phyloP scores from a whole-genome alignment of 2,888 invertebrate species.

The Sesia apiformis region DNA sequence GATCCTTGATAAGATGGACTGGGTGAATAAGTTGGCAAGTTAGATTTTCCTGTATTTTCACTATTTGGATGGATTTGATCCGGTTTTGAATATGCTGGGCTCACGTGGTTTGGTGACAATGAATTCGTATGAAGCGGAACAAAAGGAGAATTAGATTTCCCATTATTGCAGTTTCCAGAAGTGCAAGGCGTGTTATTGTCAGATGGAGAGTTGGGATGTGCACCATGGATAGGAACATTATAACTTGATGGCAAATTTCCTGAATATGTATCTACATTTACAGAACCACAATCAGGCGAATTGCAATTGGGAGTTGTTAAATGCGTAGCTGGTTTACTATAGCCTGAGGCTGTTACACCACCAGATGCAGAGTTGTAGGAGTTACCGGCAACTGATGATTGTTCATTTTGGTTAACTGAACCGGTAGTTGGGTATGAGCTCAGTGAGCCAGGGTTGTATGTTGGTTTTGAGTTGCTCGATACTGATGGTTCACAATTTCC shows the following conservation, averaged over 20 bases:
- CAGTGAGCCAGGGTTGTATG: constrained; percentile 6
- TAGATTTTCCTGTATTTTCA: background rate
- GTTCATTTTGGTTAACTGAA: background rate
- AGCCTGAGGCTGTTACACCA: constrained; percentile 10
- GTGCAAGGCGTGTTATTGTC: constrained; percentile 9
- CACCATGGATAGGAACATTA: constrained; percentile 20
- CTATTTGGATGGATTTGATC: background rate
- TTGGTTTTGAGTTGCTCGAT: constrained; percentile 4
- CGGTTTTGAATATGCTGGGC: background rate
- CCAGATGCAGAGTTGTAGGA: constrained; percentile 13
- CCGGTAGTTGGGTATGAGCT: background rate
- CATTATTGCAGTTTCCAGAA: constrained; percentile 9
- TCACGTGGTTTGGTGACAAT: constrained; percentile 5
- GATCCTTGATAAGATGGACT: background rate
- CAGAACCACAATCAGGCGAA: constrained; percentile 14
- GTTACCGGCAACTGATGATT: background rate
- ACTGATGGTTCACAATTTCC: constrained; percentile 13
- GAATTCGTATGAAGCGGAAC: constrained; percentile 5
- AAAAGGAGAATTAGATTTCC: constrained; percentile 2
- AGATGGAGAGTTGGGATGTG: constrained; percentile 5
- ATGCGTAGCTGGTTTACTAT: constrained; percentile 29
- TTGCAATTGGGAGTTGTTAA: constrained; percentile 41
- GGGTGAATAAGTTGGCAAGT: constrained; percentile 9
- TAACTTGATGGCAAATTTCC: constrained; percentile 24
- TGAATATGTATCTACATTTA: constrained; percentile 5